Conservation (phyloP, 2,113 vertebrate species). For the Crotophaga sulcirostris region DNA sequence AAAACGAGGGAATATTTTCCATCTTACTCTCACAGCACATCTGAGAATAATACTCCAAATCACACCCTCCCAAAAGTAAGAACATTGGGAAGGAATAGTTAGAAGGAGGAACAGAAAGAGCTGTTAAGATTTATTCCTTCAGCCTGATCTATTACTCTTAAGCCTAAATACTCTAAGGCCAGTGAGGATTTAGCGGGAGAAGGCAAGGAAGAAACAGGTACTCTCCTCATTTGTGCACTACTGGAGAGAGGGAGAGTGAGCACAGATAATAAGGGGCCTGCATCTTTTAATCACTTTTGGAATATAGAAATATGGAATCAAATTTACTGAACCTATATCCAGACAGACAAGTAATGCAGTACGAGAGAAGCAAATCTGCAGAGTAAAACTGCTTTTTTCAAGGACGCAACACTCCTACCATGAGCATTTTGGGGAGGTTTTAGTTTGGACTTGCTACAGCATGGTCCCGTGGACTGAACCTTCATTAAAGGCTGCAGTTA, state of each 20-base stretch:
- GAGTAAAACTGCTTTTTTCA: not conserved
- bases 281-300: not conserved
- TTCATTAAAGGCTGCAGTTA: not conserved
- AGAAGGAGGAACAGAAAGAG: not conserved
- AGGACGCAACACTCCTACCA: not conserved
- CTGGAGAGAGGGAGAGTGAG: too few species aligned
- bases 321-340: not conserved
- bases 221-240: not conserved
- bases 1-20: not conserved
- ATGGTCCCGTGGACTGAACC: not conserved
- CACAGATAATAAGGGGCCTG: not conserved
- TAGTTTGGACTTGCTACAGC: not conserved
- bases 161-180: not conserved
- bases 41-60: not conserved
- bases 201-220: not conserved
- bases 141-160: not conserved
- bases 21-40: not conserved
- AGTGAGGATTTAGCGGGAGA: not conserved
- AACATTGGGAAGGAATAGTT: not conserved
- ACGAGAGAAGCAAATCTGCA: not conserved
- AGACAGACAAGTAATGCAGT: not conserved
- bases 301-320: not conserved
- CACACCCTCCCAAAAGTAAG: not conserved
- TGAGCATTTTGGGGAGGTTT: not conserved
- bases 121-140: not conserved